Percentiles rank a stretch among this genome's conserved stretches.
phyloP scores from a whole-genome alignment of 2,888 invertebrate genomes.

The Plagiodera versicolora region DNA sequence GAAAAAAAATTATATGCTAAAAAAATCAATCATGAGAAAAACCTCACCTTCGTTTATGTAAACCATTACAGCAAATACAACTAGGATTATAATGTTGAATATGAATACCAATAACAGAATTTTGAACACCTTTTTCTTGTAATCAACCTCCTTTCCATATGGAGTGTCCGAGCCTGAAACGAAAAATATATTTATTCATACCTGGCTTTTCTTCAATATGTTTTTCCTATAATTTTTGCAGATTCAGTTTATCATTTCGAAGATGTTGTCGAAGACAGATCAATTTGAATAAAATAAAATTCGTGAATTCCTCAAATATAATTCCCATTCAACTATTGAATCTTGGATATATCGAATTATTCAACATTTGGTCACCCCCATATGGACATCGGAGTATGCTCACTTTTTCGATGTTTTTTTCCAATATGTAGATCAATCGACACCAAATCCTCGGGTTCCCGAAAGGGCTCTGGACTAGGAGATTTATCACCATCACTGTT shows the following conservation, averaged over 20 bases:
- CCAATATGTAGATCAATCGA: conserved; percentile 45
- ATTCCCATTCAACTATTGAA: too few relatives aligned
- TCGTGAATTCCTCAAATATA: too few relatives aligned
- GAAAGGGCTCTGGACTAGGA: conserved; percentile 38
- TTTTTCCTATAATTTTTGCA: background rate
- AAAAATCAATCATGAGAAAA: too few relatives aligned
- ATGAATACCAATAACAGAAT: conserved; percentile 21
- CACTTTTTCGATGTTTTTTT: conserved; percentile 22
- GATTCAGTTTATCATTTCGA: background rate
- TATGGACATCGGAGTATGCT: background rate
- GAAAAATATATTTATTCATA: background rate
- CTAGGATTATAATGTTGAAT: conserved; percentile 15
- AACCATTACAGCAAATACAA: conserved; percentile 19
- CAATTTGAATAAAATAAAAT: too few relatives aligned
- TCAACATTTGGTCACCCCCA: too few relatives aligned
- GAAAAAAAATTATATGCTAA: too few relatives aligned
- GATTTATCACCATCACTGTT: conserved; percentile 24
- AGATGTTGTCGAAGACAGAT: too few relatives aligned
- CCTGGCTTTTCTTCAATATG: too few relatives aligned
- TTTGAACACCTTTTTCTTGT: conserved; percentile 21
- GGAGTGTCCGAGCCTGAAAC: conserved; percentile 17
- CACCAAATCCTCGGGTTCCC: conserved; percentile 49
- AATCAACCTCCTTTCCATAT: conserved; percentile 15
- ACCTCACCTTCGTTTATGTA: conserved; percentile 28
- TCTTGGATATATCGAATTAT: too few relatives aligned